phyloP scores from a whole-genome alignment of 1,140 invertebrate genomes.

The Heliothis subflexa region DNA sequence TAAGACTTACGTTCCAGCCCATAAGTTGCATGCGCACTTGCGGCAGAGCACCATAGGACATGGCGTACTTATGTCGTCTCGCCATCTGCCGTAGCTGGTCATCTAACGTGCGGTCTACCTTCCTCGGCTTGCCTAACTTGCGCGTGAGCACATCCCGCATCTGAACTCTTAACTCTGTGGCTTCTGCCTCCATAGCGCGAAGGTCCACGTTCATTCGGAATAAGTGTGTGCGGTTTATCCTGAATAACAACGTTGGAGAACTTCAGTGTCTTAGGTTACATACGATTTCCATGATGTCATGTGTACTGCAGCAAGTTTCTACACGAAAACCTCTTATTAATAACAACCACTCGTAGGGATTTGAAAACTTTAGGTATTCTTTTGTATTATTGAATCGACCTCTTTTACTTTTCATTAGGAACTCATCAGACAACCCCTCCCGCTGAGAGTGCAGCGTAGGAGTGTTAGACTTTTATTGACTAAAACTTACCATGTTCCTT shows the following conservation, averaged over 20 bases:
- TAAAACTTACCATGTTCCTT: too few relatives aligned
- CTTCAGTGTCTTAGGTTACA: too few relatives aligned
- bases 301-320: too few relatives aligned
- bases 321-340: too few relatives aligned
- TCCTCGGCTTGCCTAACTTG: constrained; percentile 72
- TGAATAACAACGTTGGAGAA: constrained; percentile 41
- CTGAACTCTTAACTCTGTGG: constrained; percentile 66
- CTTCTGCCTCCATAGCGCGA: constrained; percentile 69
- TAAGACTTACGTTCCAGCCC: constrained; percentile 63
- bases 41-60: constrained; percentile 61
- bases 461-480: too few relatives aligned
- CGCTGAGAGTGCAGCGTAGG: too few relatives aligned
- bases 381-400: too few relatives aligned
- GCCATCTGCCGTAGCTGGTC: constrained; percentile 76
- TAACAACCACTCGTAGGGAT: too few relatives aligned
- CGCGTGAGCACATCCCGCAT: constrained; percentile 76
- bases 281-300: too few relatives aligned
- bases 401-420: too few relatives aligned
- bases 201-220: constrained; percentile 82
- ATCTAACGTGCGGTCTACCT: constrained; percentile 73
- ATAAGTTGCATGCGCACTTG: constrained; percentile 65
- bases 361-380: too few relatives aligned
- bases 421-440: too few relatives aligned
- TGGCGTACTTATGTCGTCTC: constrained; percentile 70
- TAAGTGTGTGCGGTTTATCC: constrained; percentile 76